phyloP scores from a whole-genome alignment of 2,797 vertebrate species.

The Benthosema pterotum region DNA sequence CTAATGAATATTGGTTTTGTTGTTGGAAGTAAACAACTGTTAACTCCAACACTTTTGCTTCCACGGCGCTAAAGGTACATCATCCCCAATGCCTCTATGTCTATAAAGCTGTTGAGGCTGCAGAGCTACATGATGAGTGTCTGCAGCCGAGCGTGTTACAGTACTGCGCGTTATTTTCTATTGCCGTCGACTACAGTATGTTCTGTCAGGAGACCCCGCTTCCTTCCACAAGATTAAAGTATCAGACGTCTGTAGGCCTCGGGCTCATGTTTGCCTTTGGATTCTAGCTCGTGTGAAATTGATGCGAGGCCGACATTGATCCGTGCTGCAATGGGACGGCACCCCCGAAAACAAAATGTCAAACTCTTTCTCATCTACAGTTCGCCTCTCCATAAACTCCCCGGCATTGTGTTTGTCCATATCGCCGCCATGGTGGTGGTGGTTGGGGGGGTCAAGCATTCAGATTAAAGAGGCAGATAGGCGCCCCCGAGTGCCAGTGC shows the following conservation, averaged over 20 bases:
- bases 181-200: conserved; percentile 28
- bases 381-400: conserved; percentile 32
- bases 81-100: conserved; percentile 19
- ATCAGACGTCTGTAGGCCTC: conserved; percentile 54
- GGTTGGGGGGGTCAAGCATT: conserved; percentile 56
- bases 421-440: conserved; percentile 5
- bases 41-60: conserved; percentile 15
- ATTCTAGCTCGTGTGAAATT: conserved; percentile 73
- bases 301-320: conserved; percentile 73
- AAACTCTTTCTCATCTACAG: conserved; percentile 60
- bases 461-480: conserved; percentile 43
- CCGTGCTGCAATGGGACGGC: conserved; percentile 69
- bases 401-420: conserved; percentile 34
- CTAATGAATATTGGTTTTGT: conserved; percentile 46
- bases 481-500: conserved; percentile 30
- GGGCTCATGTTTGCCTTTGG: conserved; percentile 62
- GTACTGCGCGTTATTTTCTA: conserved; percentile 29
- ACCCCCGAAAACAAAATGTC: conserved; percentile 70
- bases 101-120: conserved; percentile 45
- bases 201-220: conserved; percentile 56
- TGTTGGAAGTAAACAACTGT: conserved; percentile 30
- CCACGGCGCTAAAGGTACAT: conserved; percentile 25
- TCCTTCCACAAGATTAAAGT: conserved; percentile 57
- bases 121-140: not conserved
- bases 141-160: conserved; percentile 25